phyloP scores from a whole-genome alignment of 2,888 invertebrate species.

The Yponomeuta malinellus region DNA sequence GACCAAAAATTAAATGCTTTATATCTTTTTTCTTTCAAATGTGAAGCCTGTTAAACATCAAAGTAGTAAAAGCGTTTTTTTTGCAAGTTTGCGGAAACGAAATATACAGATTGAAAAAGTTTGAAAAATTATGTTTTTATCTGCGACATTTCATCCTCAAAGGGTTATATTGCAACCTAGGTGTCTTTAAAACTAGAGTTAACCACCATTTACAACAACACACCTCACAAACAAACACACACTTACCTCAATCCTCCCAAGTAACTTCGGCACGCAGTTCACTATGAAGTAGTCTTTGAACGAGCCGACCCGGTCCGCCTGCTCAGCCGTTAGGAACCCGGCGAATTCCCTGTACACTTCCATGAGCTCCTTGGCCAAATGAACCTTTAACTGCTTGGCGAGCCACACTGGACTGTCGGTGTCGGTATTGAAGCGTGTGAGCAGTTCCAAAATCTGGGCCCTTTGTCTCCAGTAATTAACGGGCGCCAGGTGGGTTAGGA shows the following conservation, averaged over 20 bases:
- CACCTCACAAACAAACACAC: too few species aligned
- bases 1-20: too few species aligned
- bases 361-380: conserved; percentile 28
- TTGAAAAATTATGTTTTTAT: too few species aligned
- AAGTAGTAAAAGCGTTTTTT: too few species aligned
- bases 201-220: too few species aligned
- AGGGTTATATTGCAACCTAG: too few species aligned
- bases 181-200: too few species aligned
- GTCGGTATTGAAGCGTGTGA: conserved; percentile 38
- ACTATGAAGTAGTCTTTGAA: conserved; percentile 54
- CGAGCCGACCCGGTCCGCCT: conserved; percentile 42
- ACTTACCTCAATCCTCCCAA: conserved; percentile 45
- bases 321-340: conserved; percentile 51
- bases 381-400: conserved; percentile 28
- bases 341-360: conserved; percentile 55
- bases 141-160: too few species aligned
- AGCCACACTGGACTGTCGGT: conserved; percentile 33
- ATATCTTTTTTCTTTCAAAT: too few species aligned
- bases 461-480: conserved; percentile 30
- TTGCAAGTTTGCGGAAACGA: too few species aligned
- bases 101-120: too few species aligned
- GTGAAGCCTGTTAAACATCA: too few species aligned
- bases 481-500: conserved; percentile 30
- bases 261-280: conserved; percentile 38
- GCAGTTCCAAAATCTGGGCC: conserved; percentile 27